Percentiles rank a stretch among this genome's conserved stretches.
phyloP scores from a whole-genome alignment of 2,888 invertebrate genomes.

The Phortica magna region DNA sequence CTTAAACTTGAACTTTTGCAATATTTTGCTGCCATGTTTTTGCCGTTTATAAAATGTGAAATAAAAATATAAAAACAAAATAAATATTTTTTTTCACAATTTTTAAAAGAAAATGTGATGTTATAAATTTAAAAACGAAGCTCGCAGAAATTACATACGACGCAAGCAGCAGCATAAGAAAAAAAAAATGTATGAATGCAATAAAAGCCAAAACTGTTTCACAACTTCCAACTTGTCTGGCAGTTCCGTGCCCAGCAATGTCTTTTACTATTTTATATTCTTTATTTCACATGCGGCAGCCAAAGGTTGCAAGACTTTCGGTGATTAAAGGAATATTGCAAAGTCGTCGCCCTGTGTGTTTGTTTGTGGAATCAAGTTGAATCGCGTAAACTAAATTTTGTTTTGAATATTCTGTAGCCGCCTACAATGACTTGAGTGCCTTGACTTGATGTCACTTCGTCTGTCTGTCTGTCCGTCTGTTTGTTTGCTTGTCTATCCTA shows the following conservation, averaged over 20 bases:
- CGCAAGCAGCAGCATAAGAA: not conserved
- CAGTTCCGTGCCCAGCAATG: not conserved
- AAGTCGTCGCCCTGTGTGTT: not conserved
- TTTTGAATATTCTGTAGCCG: not conserved
- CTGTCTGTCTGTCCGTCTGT: not conserved
- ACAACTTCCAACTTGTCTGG: not conserved
- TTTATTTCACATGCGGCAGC: conserved; percentile 11
- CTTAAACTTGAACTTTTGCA: conserved; percentile 69
- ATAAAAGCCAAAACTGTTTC: not conserved
- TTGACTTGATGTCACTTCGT: not conserved
- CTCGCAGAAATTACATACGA: conserved; percentile 39
- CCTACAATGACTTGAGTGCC: not conserved
- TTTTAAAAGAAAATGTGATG: conserved; percentile 14
- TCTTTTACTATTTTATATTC: conserved; percentile 29
- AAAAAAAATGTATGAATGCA: not conserved
- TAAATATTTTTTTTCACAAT: conserved; percentile 1
- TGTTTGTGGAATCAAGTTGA: too few relatives aligned
- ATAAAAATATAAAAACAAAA: not conserved
- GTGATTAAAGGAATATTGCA: too few relatives aligned
- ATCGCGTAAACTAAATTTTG: too few relatives aligned
- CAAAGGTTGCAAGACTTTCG: not conserved
- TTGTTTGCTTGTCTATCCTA: too few relatives aligned
- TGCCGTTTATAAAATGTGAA: not conserved
- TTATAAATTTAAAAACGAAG: conserved; percentile 34
- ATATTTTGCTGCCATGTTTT: conserved; percentile 59